phyloP scores from a whole-genome alignment of 2,888 invertebrate species.

The Deilephila elpenor region DNA sequence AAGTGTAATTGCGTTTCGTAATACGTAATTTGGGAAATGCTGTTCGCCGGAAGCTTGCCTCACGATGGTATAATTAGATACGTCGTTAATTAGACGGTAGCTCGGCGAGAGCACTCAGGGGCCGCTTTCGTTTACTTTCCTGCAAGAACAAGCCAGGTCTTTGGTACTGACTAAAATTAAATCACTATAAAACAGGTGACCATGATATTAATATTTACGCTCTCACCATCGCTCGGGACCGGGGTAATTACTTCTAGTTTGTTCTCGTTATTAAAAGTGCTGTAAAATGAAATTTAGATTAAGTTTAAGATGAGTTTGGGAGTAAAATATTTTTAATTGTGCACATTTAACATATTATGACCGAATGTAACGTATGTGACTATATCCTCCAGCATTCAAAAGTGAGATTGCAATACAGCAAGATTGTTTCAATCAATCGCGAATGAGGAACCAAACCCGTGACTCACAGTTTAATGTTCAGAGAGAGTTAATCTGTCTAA shows the following conservation, averaged over 20 bases:
- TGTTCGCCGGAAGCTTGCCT: slow-evolving; percentile 61
- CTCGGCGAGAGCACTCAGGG: slow-evolving; percentile 73
- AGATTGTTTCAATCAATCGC: no score
- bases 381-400: no score
- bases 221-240: neutral
- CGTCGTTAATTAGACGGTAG: slow-evolving; percentile 78
- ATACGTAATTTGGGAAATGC: slow-evolving; percentile 79
- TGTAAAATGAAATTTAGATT: neutral
- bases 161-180: slow-evolving; percentile 50
- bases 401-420: no score
- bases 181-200: slow-evolving; percentile 45
- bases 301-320: neutral
- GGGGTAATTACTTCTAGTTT: neutral
- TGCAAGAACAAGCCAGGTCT: slow-evolving; percentile 53
- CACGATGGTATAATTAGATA: slow-evolving; percentile 80
- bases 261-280: neutral
- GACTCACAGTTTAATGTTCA: no score
- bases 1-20: slow-evolving; percentile 75
- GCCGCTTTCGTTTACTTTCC: slow-evolving; percentile 67
- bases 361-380: no score
- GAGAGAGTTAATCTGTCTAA: no score
- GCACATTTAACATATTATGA: no score
- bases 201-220: slow-evolving; percentile 10
- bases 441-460: no score
- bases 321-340: neutral